Percentiles rank a stretch among this genome's conserved stretches.
Evolutionary conservation across 1,140 invertebrate genomes (phyloP).

Genomic region (Himalopsyche phryganea): DNA sequence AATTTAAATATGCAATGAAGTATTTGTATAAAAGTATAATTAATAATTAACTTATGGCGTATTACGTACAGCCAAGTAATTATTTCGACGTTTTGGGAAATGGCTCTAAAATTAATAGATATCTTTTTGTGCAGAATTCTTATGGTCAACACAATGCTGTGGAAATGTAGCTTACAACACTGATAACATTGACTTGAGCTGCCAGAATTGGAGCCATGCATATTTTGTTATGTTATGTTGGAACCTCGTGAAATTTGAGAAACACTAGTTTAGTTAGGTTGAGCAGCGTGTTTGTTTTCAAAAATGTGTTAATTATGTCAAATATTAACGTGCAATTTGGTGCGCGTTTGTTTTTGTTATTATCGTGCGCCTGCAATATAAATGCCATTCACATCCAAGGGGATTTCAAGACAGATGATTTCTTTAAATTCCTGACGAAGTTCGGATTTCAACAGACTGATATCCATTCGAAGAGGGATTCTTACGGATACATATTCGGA

Average conservation of each 20-base stretch:
- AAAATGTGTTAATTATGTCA: conserved; percentile 28
- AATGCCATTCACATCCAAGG: conserved; percentile 55
- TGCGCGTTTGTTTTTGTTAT: conserved; percentile 7
- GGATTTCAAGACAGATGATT: conserved; percentile 66
- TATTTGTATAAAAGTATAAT: too few relatives aligned
- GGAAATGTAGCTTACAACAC: too few relatives aligned
- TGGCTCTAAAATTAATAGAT: too few relatives aligned
- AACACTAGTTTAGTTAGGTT: background rate
- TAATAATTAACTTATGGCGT: too few relatives aligned
- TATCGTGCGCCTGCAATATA: conserved; percentile 2
- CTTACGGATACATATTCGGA: conserved; percentile 83
- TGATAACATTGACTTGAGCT: too few relatives aligned
- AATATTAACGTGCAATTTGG: conserved; percentile 13
- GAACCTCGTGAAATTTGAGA: conserved; percentile 21
- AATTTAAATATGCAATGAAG: too few relatives aligned
- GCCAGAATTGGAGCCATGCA: too few relatives aligned
- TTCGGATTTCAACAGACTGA: conserved; percentile 98
- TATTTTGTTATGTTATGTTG: conserved; percentile 10
- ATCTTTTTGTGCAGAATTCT: too few relatives aligned
- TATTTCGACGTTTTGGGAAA: too few relatives aligned
- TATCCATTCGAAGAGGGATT: conserved; percentile 70
- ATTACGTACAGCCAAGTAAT: too few relatives aligned
- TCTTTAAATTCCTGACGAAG: conserved; percentile 90
- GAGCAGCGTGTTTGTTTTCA: conserved; percentile 12
- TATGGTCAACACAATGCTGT: too few relatives aligned